These are phyloP conservation scores for Macaria notata DNA, from an alignment of 2,888 invertebrate species.

Conservation along the genomic window DNA sequence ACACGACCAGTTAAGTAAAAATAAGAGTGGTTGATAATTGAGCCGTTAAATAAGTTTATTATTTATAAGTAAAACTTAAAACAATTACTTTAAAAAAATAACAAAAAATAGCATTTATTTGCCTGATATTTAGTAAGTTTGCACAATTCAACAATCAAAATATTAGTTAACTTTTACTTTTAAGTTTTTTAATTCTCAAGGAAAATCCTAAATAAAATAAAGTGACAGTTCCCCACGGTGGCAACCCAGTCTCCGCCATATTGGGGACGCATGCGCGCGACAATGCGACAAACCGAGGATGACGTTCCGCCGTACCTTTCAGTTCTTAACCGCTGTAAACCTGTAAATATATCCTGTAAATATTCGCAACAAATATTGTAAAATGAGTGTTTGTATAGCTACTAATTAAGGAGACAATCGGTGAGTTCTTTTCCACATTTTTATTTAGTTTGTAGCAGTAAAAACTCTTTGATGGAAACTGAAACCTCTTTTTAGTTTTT, in stretches of 20 bases:
- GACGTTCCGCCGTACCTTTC: constrained; percentile 54
- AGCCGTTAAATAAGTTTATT: too few relatives aligned
- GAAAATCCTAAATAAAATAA: constrained; percentile 1
- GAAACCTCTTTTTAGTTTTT: constrained; percentile 11
- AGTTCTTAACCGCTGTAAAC: constrained; percentile 56
- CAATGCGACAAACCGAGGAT: constrained; percentile 63
- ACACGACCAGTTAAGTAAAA: too few relatives aligned
- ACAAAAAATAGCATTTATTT: too few relatives aligned
- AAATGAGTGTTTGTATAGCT: constrained; percentile 22
- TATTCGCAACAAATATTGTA: constrained; percentile 50
- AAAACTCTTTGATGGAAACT: neutral
- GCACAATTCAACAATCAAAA: too few relatives aligned
- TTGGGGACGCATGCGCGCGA: constrained; percentile 59
- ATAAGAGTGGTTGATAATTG: too few relatives aligned
- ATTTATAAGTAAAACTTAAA: too few relatives aligned
- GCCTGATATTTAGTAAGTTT: too few relatives aligned
- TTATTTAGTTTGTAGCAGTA: neutral
- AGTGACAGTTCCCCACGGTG: neutral
- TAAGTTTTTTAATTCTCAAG: too few relatives aligned
- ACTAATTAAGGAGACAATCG: constrained; percentile 13
- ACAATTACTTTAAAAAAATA: too few relatives aligned
- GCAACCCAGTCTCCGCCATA: constrained; percentile 22
- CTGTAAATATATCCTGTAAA: constrained; percentile 57
- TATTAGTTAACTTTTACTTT: too few relatives aligned
- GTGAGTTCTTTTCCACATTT: constrained; percentile 5